These are phyloP conservation scores for Pachycephala philippinensis DNA, from an alignment of 2,113 vertebrate genomes.

Conservation along the genomic window DNA sequence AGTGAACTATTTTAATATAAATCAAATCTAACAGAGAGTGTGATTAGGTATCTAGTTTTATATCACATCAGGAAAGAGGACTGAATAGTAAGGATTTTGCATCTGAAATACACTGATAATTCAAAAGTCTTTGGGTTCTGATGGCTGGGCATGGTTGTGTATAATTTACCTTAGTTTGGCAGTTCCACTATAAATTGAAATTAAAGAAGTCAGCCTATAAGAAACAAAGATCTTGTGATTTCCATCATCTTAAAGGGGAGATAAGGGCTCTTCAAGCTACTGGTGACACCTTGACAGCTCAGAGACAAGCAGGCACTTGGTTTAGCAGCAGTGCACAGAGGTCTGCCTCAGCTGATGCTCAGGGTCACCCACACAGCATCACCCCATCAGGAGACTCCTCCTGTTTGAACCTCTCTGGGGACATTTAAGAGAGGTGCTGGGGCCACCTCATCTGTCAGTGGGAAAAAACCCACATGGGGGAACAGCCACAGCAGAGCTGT, in stretches of 20 bases:
- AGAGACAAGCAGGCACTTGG: not conserved
- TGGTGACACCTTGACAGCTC: not conserved
- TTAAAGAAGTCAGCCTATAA: not conserved
- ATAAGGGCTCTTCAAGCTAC: not conserved
- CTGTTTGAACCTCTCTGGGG: not conserved
- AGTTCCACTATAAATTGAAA: not conserved
- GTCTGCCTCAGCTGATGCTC: not conserved
- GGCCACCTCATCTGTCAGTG: not conserved
- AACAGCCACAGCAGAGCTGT: not conserved
- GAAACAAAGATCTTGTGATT: not conserved
- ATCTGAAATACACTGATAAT: not conserved
- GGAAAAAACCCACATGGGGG: not conserved
- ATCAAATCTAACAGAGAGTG: not conserved
- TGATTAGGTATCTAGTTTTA: not conserved
- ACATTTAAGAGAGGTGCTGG: not conserved
- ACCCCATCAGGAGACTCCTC: not conserved
- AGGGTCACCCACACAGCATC: fast-evolving
- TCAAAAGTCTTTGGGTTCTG: not conserved
- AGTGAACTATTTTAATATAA: slow-evolving; percentile 7
- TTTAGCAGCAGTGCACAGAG: not conserved
- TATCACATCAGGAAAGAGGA: not conserved
- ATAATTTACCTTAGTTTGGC: not conserved
- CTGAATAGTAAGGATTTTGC: not conserved
- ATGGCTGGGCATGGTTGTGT: not conserved
- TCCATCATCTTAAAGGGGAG: not conserved